Evolutionary conservation across 1,140 invertebrate genomes (phyloP), one percentile per base, ranked within the genome.

Genomic region (Halictus rubicundus): DNA sequence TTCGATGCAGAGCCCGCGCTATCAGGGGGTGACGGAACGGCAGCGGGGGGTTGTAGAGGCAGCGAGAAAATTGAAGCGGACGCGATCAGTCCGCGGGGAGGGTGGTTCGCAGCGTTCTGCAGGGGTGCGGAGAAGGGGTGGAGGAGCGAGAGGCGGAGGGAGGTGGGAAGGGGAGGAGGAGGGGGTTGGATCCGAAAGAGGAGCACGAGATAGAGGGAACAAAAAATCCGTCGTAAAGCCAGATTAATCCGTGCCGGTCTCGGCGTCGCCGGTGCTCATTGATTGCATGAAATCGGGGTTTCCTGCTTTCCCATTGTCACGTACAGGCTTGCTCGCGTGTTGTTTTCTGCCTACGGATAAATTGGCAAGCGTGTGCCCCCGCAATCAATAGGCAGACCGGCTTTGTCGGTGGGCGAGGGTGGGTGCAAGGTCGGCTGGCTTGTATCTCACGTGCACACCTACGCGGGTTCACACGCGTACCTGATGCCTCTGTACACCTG

Each of bases 301-400:
- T 89, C 88, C 88, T 88, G 88, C 85, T 86, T 83, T 87, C 64
- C 85, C 78, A 87, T 86, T 88, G 83, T 89, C 87, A 68, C 83
- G 75, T 82, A 77, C 72, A 79, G 83, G 63, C 80, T 72, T 75
- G 75, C 75, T 77, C 60, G 81, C 80, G 75, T 81, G 80, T 80
- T 83, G 71, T 80, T 85, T 85, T 87, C 87, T 87, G 84, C 78
- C 87, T 84, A 82, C 83, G 78, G 81, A 88, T 89, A 89, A 89
- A 89, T 89, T 89, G 87, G 85, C 88, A 88, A 89, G 88, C 88
- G 85, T 80, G 83, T 87, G 85, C 72, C 76, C 83, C 78, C 81
- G 88, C 88, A 89, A 89, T 88, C 88, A 89, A 89, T 89, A 89
- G 88, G 81, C 85, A 52, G 49, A 49, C 85, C 84, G 83, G 83